Conservation (phyloP, 2,113 vertebrate species). For the Anguilla japonica region DNA sequence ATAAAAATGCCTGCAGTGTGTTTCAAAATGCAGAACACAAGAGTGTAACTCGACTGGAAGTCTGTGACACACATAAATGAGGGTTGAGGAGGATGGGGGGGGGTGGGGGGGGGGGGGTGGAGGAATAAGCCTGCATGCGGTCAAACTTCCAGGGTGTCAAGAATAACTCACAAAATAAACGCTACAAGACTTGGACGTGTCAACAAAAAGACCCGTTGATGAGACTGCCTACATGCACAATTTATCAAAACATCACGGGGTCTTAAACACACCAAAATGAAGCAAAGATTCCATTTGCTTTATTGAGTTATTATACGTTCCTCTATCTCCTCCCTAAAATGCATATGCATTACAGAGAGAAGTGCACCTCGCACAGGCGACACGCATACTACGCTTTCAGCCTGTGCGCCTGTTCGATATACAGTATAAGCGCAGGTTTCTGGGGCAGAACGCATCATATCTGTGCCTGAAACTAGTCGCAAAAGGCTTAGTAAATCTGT, state of each 20-base stretch:
- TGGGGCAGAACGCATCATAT: too few species aligned
- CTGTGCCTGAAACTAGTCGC: too few species aligned
- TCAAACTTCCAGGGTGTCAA: not conserved
- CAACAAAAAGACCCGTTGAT: not conserved
- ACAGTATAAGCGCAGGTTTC: too few species aligned
- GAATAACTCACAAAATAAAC: not conserved
- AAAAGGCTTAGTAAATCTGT: too few species aligned
- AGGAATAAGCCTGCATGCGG: not conserved
- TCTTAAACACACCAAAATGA: not conserved
- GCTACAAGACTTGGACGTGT: not conserved
- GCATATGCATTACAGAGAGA: not conserved
- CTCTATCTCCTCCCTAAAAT: not conserved
- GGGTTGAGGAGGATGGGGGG: not conserved
- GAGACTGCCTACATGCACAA: not conserved
- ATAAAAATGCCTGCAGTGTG: not conserved
- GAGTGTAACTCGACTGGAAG: not conserved
- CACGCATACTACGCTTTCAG: too few species aligned
- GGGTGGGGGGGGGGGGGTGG: not conserved
- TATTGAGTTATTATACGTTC: not conserved
- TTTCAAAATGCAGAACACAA: constrained; percentile 8
- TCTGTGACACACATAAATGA: not conserved
- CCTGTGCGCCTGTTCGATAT: too few species aligned
- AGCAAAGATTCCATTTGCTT: not conserved
- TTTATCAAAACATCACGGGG: not conserved
- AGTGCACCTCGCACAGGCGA: too few species aligned